Base-by-base conservation (phyloP, 2,113 vertebrate genomes). In the Heterotis niloticus region DNA sequence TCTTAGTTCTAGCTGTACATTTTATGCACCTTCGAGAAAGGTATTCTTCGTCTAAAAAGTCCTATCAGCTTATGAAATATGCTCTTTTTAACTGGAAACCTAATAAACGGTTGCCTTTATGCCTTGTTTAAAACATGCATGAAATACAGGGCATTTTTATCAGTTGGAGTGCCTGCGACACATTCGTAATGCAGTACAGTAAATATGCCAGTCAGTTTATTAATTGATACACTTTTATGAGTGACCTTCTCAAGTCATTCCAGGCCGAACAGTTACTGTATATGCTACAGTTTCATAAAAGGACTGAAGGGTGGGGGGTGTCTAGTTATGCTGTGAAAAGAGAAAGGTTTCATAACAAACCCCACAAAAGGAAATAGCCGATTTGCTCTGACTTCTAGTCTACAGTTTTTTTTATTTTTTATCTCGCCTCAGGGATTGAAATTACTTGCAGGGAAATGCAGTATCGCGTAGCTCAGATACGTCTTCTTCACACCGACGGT, bases 401-500 rank as follows among this genome's bases (percentile, higher is more conserved):
- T 9, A 74, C 17, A 5, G 14, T n/a, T 28, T 74, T 74, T 23
- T 52, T 24, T 17, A 51, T 44, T 44, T 44, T 44, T 44, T 44
- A n/a, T 59, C 71, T 59, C 26, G 71, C 54, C n/a, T 24, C 26
- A n/a, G 23, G 57, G 26, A 57, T 23, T 74, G 56, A 54, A 74
- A 74, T 74, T 12, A 57, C 17, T 74, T 74, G 26, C 54, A 24
- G 14, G 56, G 57, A 74, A 74, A 62, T 44, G 71, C 23, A 74
- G 56, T 59, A 59, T 74, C 52, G 57, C 71, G 52, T 26, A 17
- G 52, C 71, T 26, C 26, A 57, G 71, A 51, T 24, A 26, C 13
- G 70, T 54, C 70, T 72, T n/a, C 70, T 72, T n/a, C 70, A n/a
- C 16, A 51, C 70, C 14, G 70, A 54, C 18, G 51, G 70, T 72